These are phyloP conservation scores for Charadrius vociferus DNA, from an alignment of 2,113 vertebrate genomes.

Conservation along the genomic window DNA sequence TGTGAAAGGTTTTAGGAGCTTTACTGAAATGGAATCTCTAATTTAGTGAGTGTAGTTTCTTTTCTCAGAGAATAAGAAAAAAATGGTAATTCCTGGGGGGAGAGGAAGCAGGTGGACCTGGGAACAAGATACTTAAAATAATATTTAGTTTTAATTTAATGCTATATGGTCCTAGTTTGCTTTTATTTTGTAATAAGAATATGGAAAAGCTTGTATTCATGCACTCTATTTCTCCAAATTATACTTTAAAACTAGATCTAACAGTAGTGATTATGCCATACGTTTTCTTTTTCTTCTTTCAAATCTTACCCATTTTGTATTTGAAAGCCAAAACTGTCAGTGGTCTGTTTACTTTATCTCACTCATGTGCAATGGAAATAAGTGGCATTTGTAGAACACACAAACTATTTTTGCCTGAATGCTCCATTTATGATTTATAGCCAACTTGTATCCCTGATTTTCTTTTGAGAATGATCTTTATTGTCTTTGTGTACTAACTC, in stretches of 20 bases:
- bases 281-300: conserved; percentile 67
- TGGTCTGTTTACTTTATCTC: conserved; percentile 86
- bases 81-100: neutral
- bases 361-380: conserved; percentile 82
- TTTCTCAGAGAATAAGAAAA: conserved; percentile 4
- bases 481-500: conserved; percentile 95
- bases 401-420: conserved; percentile 84
- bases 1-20: neutral
- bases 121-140: conserved; percentile 44
- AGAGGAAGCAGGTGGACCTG: neutral
- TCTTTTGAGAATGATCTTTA: conserved; percentile 88
- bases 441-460: conserved; percentile 83
- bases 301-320: conserved; percentile 56
- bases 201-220: conserved; percentile 20
- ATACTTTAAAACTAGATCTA: conserved; percentile 54
- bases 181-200: conserved; percentile 19
- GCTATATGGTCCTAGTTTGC: conserved; percentile 10
- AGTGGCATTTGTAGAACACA: conserved; percentile 82
- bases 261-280: conserved; percentile 45
- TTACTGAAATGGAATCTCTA: conserved; percentile 22
- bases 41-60: conserved; percentile 10
- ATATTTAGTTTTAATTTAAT: conserved; percentile 41
- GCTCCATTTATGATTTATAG: conserved; percentile 92
- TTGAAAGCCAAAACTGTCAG: conserved; percentile 67
- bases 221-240: conserved; percentile 34